Evolutionary conservation across 2,888 invertebrate species (phyloP).

Genomic region (Oscheius sp.): DNA sequence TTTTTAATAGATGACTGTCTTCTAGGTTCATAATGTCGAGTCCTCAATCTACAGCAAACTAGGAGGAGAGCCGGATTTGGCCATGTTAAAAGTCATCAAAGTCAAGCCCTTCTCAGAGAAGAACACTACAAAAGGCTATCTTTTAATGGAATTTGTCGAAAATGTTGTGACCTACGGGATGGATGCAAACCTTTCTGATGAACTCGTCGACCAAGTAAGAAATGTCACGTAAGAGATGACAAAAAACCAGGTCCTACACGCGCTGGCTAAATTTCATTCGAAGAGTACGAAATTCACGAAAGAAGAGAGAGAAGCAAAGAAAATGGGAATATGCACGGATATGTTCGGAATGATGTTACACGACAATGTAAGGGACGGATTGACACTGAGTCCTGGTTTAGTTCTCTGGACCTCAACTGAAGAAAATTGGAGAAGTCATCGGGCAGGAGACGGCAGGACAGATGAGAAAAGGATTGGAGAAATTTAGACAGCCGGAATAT

Average conservation of each 20-base stretch:
- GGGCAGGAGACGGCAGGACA: slow-evolving; percentile 7
- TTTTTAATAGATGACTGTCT: not conserved
- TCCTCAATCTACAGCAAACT: slow-evolving; percentile 16
- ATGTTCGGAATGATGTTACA: slow-evolving; percentile 16
- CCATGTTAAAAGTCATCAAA: slow-evolving; percentile 10
- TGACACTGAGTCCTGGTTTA: not conserved
- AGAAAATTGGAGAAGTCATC: not conserved
- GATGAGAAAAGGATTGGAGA: slow-evolving; percentile 9
- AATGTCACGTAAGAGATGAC: not conserved
- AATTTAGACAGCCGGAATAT: not conserved
- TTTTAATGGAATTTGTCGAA: slow-evolving; percentile 25
- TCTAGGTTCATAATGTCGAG: slow-evolving; percentile 27
- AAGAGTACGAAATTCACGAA: not conserved
- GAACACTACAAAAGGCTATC: slow-evolving; percentile 10
- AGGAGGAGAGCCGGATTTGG: not conserved
- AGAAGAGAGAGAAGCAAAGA: slow-evolving; percentile 1
- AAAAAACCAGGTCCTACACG: slow-evolving; percentile 2
- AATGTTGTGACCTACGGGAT: not conserved
- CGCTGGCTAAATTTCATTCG: slow-evolving; percentile 13
- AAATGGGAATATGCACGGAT: slow-evolving; percentile 12
- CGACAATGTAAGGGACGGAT: not conserved
- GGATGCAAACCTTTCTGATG: slow-evolving; percentile 7
- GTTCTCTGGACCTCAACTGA: not conserved
- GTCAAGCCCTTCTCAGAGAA: slow-evolving; percentile 2
- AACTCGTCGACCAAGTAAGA: slow-evolving; percentile 12